Conservation (phyloP, 2,113 vertebrate species). For the Bambusicola thoracicus region DNA sequence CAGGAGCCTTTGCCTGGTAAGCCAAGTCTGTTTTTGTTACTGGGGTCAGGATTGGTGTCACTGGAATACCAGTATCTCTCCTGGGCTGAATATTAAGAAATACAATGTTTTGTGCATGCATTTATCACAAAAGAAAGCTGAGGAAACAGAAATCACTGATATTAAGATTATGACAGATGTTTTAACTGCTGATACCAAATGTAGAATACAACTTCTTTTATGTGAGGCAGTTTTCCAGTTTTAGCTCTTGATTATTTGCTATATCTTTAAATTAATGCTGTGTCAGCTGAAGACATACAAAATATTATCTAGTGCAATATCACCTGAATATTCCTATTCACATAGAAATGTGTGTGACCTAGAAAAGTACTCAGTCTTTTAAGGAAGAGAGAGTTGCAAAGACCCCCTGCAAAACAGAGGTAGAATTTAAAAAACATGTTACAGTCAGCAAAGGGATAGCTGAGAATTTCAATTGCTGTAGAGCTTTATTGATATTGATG, state of each 20-base stretch:
- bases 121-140: background rate
- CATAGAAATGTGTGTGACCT: background rate
- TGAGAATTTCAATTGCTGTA: background rate
- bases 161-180: background rate
- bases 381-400: background rate
- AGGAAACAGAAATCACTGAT: background rate
- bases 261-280: background rate
- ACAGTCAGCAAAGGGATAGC: background rate
- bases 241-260: background rate
- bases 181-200: background rate
- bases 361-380: background rate
- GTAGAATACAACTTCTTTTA: background rate
- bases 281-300: background rate
- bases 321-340: background rate
- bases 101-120: background rate
- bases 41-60: background rate
- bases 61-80: background rate
- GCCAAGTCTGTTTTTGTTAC: background rate
- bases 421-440: background rate
- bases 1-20: conserved; percentile 73
- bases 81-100: background rate
- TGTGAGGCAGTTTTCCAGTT: background rate
- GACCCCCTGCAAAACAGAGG: background rate
- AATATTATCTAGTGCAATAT: background rate
- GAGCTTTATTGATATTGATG: background rate